These are phyloP conservation scores for Noctua janthe DNA, from an alignment of 2,888 invertebrate genomes.

Conservation along the genomic window DNA sequence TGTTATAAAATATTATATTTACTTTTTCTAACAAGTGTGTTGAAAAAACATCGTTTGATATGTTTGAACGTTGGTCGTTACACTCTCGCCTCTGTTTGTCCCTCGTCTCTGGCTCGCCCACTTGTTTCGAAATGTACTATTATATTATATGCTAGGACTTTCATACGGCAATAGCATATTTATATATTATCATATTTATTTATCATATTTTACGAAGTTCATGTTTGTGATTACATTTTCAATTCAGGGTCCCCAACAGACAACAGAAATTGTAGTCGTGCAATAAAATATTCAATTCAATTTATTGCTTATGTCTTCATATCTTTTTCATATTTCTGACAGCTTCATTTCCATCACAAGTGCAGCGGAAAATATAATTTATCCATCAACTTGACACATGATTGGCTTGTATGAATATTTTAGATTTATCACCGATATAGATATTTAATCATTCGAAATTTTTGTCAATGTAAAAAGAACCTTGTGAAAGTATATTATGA, in stretches of 20 bases:
- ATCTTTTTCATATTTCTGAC: conserved; percentile 22
- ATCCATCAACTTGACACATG: conserved; percentile 28
- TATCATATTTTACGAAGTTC: conserved; percentile 13
- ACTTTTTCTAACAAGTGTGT: not conserved
- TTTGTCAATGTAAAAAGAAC: not conserved
- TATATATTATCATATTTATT: too few relatives aligned
- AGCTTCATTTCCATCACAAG: conserved; percentile 14
- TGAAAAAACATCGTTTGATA: not conserved
- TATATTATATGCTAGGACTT: not conserved
- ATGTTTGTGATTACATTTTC: conserved; percentile 16
- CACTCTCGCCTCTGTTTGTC: not conserved
- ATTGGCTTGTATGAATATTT: conserved; percentile 31
- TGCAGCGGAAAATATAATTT: conserved; percentile 10
- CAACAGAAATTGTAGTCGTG: conserved; percentile 5
- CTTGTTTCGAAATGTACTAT: not conserved
- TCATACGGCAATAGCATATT: conserved; percentile 11
- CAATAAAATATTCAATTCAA: conserved; percentile 42
- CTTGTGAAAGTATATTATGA: not conserved
- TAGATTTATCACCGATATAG: not conserved
- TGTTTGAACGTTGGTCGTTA: not conserved
- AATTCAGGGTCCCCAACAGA: not conserved
- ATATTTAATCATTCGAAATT: conserved; percentile 2
- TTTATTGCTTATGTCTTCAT: conserved; percentile 7
- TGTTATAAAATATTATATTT: not conserved
- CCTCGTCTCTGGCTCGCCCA: not conserved